Conservation (phyloP, 2,888 invertebrate genomes). For the Candidula unifasciata region DNA sequence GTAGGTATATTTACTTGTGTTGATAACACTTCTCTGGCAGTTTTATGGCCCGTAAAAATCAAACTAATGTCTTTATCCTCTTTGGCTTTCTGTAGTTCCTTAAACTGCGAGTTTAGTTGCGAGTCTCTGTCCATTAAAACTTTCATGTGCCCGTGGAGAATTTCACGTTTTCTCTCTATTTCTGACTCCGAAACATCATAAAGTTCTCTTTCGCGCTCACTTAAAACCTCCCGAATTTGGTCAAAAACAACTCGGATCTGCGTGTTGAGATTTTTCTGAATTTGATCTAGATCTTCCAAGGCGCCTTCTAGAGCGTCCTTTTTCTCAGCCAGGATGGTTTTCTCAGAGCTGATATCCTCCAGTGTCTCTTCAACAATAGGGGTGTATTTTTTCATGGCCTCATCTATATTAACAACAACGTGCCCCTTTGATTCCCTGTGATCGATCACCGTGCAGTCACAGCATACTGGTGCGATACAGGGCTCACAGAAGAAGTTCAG, state of each 20-base stretch:
- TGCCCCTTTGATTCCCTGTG: constrained; percentile 72
- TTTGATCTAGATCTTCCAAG: constrained; percentile 67
- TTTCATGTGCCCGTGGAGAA: constrained; percentile 67
- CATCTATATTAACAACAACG: constrained; percentile 71
- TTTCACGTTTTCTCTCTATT: constrained; percentile 67
- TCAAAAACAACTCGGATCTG: constrained; percentile 67
- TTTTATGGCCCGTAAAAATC: constrained; percentile 70
- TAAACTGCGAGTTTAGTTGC: constrained; percentile 61
- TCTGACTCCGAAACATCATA: constrained; percentile 68
- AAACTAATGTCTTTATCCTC: constrained; percentile 67
- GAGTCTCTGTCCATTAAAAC: constrained; percentile 62
- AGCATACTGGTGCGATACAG: constrained; percentile 71
- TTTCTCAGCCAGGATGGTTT: constrained; percentile 63
- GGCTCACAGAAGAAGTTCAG: constrained; percentile 75
- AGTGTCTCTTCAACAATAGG: constrained; percentile 70
- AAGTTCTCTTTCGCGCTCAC: constrained; percentile 69
- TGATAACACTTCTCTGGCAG: constrained; percentile 63
- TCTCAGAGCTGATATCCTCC: constrained; percentile 61
- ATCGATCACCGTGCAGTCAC: constrained; percentile 73
- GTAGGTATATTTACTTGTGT: constrained; percentile 66
- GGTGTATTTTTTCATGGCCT: constrained; percentile 71
- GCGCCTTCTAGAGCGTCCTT: constrained; percentile 65
- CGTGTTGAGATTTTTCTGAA: constrained; percentile 68
- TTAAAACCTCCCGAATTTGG: constrained; percentile 66
- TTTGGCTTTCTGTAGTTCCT: constrained; percentile 64